Percentiles rank a stretch among this genome's conserved stretches.
These are phyloP conservation scores for Aythya fuligula DNA, from an alignment of 2,797 vertebrate genomes.

Conservation along the genomic window DNA sequence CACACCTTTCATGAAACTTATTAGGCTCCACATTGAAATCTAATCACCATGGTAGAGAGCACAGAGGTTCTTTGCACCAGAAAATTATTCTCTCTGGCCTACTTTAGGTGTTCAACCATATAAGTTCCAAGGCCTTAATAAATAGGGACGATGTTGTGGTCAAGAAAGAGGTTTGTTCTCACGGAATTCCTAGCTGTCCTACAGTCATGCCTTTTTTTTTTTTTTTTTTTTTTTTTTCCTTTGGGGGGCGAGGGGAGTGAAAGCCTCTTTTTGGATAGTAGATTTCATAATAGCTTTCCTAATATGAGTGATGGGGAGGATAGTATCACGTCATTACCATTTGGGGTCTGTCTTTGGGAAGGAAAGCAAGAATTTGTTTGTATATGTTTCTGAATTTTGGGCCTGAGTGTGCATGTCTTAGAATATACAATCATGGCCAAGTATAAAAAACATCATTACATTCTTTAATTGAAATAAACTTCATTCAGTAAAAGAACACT, in stretches of 20 bases:
- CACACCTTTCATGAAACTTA: not conserved
- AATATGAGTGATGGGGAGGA: not conserved
- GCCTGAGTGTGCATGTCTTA: not conserved
- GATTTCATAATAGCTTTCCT: not conserved
- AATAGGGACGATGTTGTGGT: not conserved
- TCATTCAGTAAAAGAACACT: not conserved
- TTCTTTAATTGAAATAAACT: not conserved
- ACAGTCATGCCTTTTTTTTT: not conserved
- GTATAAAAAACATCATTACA: not conserved
- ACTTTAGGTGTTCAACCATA: not conserved
- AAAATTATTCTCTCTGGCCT: constrained; percentile 23
- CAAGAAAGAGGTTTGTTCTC: not conserved
- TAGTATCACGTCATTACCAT: not conserved
- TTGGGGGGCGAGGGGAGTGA: no score
- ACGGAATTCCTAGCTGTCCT: not conserved
- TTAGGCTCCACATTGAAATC: not conserved
- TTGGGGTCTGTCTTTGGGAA: not conserved
- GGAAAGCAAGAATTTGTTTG: not conserved
- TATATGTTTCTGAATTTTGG: not conserved
- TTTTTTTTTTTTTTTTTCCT: no score
- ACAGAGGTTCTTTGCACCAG: not conserved
- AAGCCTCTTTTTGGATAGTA: not conserved
- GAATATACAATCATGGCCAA: not conserved
- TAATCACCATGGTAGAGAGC: not conserved
- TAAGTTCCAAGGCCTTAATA: not conserved